Base-by-base conservation (phyloP, 1,140 invertebrate genomes). In the Drosophila punjabiensis region DNA sequence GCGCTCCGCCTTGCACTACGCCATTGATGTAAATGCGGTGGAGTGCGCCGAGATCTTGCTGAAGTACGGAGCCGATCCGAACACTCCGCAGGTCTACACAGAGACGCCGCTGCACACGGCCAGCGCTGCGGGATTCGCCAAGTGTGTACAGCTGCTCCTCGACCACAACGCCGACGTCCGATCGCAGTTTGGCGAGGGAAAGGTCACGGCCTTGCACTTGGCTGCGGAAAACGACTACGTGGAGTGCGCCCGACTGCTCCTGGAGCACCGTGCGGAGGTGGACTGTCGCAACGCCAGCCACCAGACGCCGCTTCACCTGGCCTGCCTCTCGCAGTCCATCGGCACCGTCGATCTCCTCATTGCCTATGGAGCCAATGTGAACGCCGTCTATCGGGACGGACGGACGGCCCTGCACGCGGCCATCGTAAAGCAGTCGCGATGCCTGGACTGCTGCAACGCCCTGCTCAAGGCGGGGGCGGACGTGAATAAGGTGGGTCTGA, bases 41-140 rank as follows among this genome's bases (percentile, higher is more conserved):
- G 95, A 96, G 63, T 97, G 96, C 76, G 96, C 96, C 0, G 94
- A 95, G 76, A 94, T 94, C 60, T 93, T 97, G 48, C 86, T 97
- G 32, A 94, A 96, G 78, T 94, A 95, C 48, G 96, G 96, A 32
- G 96, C 96, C 6, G 95, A 94, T 81, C 96, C 96, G 47, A 96
- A 97, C 79, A 97, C 96, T 63, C 95, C 95, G n/a, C 96, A 97
- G 94, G 96, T 97, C 30, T 97, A 96, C 77, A 97, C 96, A 6
- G 97, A 97, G 93, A 97, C 97, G 0, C 97, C 97, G 0, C 91
- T 98, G 6, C 97, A 98, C 76, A 95, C 97, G 5, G 97, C 97
- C 11, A 96, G 96, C 18, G 95, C 96, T 50, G 93, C 96, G 37
- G 97, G 97, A 11, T 95, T 95, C 33, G 93, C 94, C 0, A 93